Base-by-base conservation (phyloP, 1,140 invertebrate genomes). In the Gonioctena quinquepunctata region DNA sequence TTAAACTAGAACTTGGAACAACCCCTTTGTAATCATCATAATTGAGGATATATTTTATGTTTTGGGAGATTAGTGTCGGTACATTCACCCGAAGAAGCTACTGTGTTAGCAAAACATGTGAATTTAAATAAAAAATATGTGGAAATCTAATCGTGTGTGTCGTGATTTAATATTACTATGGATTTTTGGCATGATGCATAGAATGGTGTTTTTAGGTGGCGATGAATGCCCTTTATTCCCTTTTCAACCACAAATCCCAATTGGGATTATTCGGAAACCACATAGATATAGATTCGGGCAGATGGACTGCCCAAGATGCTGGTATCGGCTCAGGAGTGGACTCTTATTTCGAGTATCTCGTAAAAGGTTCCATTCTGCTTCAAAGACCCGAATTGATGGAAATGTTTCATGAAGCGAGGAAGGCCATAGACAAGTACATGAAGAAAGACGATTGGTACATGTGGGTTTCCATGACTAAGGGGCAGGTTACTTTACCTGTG, bases 301-400 rank as follows among this genome's bases (percentile, higher is more conserved):
- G 94, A 60, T 99, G 98, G 98, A 98, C 96, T 11, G 98, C 97
- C 2, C 90, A 95, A 26, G 98, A 99, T 86, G 92, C 96, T 52
- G 97, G 83, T 48, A 91, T 92, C 68, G 93, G 95, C 1, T 96
- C 95, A 19, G 98, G 97, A 11, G 93, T 99, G 7, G 98, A 99
- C 84, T 99, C 98, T 0, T 99, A 97, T 81, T 99, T 96, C 87
- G 98, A 99, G 85, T 99, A 99, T 84, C 86, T 99, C 62, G 96
- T 97, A 0, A 99, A 99, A 89, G 97, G 95, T 2, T 90, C 94
- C 5, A 85, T 93, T 7, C 76, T 94, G 19, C 85, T 94, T 5
- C 90, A 93, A 79, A 88, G 92, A 70, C 96, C 97, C 1, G 91
- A 96, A 79, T 83, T 99, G 23, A 91, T 98, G 85, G 90, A 93